Percentiles rank a stretch among this genome's conserved stretches.
Conservation (phyloP, 2,888 invertebrate species). For the Drosophila kambysellisi region DNA sequence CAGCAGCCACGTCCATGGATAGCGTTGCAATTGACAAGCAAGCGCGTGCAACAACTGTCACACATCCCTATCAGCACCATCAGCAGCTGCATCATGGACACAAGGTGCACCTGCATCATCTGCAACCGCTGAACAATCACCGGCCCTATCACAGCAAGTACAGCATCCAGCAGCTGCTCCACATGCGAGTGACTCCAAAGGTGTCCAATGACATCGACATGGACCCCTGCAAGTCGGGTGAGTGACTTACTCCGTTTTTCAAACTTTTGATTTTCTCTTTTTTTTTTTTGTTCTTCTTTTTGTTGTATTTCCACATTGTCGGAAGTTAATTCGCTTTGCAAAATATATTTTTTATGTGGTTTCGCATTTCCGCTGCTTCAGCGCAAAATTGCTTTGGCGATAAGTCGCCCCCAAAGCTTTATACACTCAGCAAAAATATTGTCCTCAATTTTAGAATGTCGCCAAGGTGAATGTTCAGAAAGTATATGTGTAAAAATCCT, state of each 20-base stretch:
- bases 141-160: constrained; percentile 85
- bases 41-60: constrained; percentile 22
- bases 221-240: constrained; percentile 95
- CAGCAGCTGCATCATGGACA: constrained; percentile 40
- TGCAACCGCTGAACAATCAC: constrained; percentile 31
- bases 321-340: constrained; percentile 1
- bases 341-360: constrained; percentile 13
- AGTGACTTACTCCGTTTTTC: constrained; percentile 81
- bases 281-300: not conserved
- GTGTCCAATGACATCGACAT: constrained; percentile 91
- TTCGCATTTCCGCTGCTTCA: constrained; percentile 29
- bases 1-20: constrained; percentile 30
- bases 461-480: not conserved
- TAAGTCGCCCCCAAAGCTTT: constrained; percentile 39
- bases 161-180: constrained; percentile 89
- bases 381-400: constrained; percentile 37
- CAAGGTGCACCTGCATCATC: constrained; percentile 46
- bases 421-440: not conserved
- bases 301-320: not conserved
- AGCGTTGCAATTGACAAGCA: constrained; percentile 36
- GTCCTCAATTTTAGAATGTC: not conserved
- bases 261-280: not conserved
- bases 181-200: constrained; percentile 87
- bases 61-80: constrained; percentile 34
- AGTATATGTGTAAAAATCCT: not conserved